phyloP scores from a whole-genome alignment of 2,113 vertebrate genomes.

The Gorsachius goisagi region DNA sequence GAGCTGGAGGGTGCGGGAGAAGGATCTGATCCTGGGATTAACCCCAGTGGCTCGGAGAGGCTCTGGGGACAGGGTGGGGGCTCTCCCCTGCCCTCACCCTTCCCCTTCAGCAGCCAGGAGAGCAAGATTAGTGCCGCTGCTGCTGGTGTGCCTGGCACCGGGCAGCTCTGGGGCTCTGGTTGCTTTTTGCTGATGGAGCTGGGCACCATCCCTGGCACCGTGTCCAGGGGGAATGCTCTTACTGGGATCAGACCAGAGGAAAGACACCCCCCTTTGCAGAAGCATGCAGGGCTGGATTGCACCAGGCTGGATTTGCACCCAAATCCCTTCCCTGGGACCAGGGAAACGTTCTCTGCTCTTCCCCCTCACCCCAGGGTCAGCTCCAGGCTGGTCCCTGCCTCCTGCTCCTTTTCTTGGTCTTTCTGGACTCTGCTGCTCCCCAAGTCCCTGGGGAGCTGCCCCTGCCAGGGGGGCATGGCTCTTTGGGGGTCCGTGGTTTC shows the following conservation, averaged over 20 bases:
- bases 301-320: neutral
- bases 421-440: neutral
- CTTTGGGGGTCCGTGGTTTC: neutral
- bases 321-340: neutral
- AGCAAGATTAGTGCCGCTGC: neutral
- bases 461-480: neutral
- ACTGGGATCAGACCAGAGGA: neutral
- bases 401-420: neutral
- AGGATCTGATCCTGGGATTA: neutral
- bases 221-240: rapidly evolving
- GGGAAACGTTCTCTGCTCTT: neutral
- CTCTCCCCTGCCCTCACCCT: neutral
- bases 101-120: neutral
- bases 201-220: neutral
- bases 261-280: neutral
- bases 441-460: neutral
- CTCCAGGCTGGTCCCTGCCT: neutral
- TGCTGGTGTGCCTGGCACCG: neutral
- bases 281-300: neutral
- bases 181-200: neutral
- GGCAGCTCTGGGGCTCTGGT: neutral
- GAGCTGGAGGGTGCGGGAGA: neutral
- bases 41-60: rapidly evolving
- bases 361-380: neutral
- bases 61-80: neutral